These are phyloP conservation scores for Tribolium madens DNA, from an alignment of 1,140 invertebrate species.

Conservation along the genomic window DNA sequence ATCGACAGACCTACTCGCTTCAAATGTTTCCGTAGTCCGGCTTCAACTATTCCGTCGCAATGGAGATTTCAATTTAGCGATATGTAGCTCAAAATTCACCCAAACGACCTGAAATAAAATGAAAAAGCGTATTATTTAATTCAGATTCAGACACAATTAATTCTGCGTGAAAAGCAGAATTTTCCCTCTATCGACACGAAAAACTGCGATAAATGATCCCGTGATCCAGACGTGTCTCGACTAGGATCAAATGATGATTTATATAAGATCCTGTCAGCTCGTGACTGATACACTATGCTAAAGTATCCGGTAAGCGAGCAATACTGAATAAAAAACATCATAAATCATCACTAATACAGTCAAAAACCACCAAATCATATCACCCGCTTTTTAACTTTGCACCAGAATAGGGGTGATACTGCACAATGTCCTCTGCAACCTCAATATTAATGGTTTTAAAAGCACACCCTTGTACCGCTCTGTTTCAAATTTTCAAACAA, in stretches of 20 bases:
- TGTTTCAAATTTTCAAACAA: constrained; percentile 1
- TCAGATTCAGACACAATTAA: constrained; percentile 22
- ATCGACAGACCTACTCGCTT: constrained; percentile 55
- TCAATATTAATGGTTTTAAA: constrained; percentile 22
- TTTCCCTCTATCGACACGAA: constrained; percentile 37
- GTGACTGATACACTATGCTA: constrained; percentile 54
- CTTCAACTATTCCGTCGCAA: constrained; percentile 46
- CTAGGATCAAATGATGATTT: constrained; percentile 59
- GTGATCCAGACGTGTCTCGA: constrained; percentile 49
- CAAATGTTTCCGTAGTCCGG: constrained; percentile 49
- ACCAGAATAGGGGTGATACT: constrained; percentile 54
- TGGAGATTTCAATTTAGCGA: constrained; percentile 61
- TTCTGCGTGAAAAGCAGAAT: constrained; percentile 25
- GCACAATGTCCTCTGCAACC: constrained; percentile 46
- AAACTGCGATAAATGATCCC: constrained; percentile 55
- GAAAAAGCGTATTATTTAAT: constrained; percentile 30
- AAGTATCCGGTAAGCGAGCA: constrained; percentile 50
- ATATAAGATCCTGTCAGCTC: constrained; percentile 52
- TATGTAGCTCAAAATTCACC: constrained; percentile 39
- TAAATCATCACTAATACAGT: constrained; percentile 62
- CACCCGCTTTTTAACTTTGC: constrained; percentile 60
- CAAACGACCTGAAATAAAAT: constrained; percentile 22
- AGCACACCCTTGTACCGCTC: constrained; percentile 1
- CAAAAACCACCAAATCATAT: constrained; percentile 62
- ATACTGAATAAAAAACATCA: constrained; percentile 53